These are phyloP conservation scores for Morinoia aosen DNA, from an alignment of 2,888 invertebrate species.

Conservation along the genomic window DNA sequence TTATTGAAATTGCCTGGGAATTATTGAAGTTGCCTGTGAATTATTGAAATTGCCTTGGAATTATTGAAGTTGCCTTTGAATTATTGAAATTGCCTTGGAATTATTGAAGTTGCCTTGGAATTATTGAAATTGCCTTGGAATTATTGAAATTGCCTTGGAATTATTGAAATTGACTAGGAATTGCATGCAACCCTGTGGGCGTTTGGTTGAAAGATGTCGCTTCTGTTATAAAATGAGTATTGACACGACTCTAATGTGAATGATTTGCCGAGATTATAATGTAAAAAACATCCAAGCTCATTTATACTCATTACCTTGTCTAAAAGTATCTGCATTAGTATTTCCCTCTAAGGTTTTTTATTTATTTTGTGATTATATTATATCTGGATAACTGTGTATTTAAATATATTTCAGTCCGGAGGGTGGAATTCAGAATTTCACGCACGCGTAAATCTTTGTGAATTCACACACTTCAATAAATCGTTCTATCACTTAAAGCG, in stretches of 20 bases:
- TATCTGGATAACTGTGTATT: too few relatives aligned
- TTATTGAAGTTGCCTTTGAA: not conserved
- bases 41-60: not conserved
- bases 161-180: not conserved
- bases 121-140: not conserved
- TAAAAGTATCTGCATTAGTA: not conserved
- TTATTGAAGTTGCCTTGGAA: not conserved
- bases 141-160: not conserved
- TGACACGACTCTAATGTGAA: not conserved
- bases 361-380: not conserved
- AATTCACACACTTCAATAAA: too few relatives aligned
- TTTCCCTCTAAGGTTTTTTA: not conserved
- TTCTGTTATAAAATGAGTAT: not conserved
- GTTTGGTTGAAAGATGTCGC: not conserved
- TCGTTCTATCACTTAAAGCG: not conserved
- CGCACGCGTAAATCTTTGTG: too few relatives aligned
- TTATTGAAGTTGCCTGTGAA: not conserved
- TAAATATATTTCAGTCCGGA: too few relatives aligned
- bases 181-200: not conserved
- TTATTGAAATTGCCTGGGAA: not conserved
- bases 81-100: not conserved
- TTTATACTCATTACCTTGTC: not conserved
- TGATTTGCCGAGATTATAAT: not conserved
- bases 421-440: too few relatives aligned
- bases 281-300: not conserved